phyloP scores from a whole-genome alignment of 2,113 vertebrate species.

The Reinhardtius hippoglossoides region DNA sequence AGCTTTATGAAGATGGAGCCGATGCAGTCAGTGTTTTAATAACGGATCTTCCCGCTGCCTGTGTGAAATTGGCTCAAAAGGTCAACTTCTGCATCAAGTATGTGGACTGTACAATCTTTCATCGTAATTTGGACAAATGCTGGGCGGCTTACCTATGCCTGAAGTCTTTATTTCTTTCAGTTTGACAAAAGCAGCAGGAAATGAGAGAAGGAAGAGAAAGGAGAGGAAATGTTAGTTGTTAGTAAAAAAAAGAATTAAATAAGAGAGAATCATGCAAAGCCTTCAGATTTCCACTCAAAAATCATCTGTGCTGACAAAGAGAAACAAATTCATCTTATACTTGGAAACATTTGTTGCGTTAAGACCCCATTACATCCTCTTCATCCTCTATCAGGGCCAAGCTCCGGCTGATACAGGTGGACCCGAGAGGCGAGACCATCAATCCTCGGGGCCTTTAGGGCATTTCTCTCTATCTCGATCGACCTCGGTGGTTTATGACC shows the following conservation, averaged over 20 bases:
- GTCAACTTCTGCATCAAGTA: not conserved
- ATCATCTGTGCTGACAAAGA: constrained; percentile 3
- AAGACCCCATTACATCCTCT: constrained; percentile 31
- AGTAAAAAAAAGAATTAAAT: constrained; percentile 53
- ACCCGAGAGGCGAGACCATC: constrained; percentile 51
- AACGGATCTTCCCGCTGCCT: constrained; percentile 4
- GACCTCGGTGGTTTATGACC: constrained; percentile 60
- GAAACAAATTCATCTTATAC: constrained; percentile 39
- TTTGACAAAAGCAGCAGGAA: constrained; percentile 84
- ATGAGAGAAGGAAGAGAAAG: constrained; percentile 55
- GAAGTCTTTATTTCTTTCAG: constrained; percentile 99
- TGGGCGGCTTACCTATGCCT: constrained; percentile 96
- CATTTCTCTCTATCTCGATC: constrained; percentile 62
- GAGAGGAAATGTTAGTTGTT: constrained; percentile 69
- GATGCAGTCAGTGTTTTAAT: not conserved
- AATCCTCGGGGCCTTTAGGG: constrained; percentile 62
- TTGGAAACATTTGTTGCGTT: constrained; percentile 12
- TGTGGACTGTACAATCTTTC: not conserved
- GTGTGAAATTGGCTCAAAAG: constrained; percentile 22
- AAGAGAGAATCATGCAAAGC: constrained; percentile 21
- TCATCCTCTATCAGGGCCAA: constrained; percentile 33
- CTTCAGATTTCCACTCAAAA: too few relatives aligned
- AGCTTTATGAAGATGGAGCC: constrained; percentile 14
- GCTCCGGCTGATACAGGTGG: constrained; percentile 68
- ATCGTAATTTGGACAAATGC: constrained; percentile 2